Evolutionary conservation across 2,888 invertebrate species (phyloP).

Genomic region (Yponomeuta cagnagella): DNA sequence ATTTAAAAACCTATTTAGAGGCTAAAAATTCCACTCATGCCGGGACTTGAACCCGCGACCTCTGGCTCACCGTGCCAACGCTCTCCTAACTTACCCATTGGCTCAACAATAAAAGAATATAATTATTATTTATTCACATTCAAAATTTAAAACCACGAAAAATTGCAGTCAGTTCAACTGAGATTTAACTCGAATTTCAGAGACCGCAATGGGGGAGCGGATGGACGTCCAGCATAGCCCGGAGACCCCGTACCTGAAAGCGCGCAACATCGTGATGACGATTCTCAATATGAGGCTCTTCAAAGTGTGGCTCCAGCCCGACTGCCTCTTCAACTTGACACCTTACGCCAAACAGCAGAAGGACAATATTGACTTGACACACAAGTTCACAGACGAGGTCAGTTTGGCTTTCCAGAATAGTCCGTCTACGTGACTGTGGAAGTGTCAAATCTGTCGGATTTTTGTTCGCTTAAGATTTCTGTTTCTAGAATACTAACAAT

Average conservation of each 20-base stretch:
- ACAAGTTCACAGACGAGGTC: conserved; percentile 75
- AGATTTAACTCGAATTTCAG: conserved; percentile 37
- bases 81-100: no score
- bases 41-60: no score
- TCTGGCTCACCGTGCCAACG: no score
- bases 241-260: conserved; percentile 76
- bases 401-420: conserved; percentile 1
- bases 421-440: no score
- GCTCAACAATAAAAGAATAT: no score
- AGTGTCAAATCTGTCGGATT: no score
- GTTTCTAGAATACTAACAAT: not conserved
- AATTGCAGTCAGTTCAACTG: not conserved
- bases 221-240: conserved; percentile 74
- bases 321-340: conserved; percentile 77
- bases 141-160: no score
- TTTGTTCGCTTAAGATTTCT: not conserved
- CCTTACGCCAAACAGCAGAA: conserved; percentile 73
- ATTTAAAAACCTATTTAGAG: no score
- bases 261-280: conserved; percentile 65
- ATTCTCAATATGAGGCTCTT: conserved; percentile 65
- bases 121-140: no score
- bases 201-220: conserved; percentile 83
- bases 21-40: no score
- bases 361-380: conserved; percentile 75
- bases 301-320: conserved; percentile 78